Evolutionary conservation across 2,888 invertebrate genomes (phyloP), one percentile per base, ranked within the genome.

Genomic region (Pocota personata): DNA sequence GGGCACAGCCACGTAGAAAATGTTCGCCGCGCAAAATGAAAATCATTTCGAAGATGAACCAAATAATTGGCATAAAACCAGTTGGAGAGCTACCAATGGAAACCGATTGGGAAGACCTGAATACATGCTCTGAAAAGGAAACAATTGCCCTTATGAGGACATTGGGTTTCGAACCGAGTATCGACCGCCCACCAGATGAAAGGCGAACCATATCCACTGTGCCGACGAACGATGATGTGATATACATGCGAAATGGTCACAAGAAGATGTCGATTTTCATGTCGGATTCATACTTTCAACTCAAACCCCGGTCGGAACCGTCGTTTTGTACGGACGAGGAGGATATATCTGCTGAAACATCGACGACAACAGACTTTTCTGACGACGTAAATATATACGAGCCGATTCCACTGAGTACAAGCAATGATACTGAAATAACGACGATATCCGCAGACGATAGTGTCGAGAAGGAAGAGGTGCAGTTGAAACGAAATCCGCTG

Each of bases 111-210:
- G 88, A 92, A 0, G 88, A 90, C 27, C n/a, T n/a, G n/a, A 80
- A 71, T 8, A 88, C 88, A n/a, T 89, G 88, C 0, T 73, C 88
- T 1, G 92, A 91, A 30, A 79, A 57, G 4, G 92, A 92, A 87
- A 89, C 89, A 0, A 60, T 92, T 2, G 90, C 90, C 0, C 88
- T 92, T 88, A 90, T 92, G 90, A 88, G 92, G 1, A 89, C 89
- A 55, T 88, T 89, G 37, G 91, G 90, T 2, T 75, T 90, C 50
- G 88, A 87, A n/a, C 89, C 89, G 3, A 89, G 90, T 86, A 58
- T 88, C 1, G 89, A 90, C 5, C 78, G 86, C n/a, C 55, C 87
- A 0, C 75, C 88, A 6, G 71, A 75, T 30, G 87, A 88, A 10
- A 16, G 66, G 0, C 67, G 83, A 4, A 90, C 90, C 0, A 87